Conservation (phyloP, 2,113 vertebrate genomes). For the Datnioides undecimradiatus region DNA sequence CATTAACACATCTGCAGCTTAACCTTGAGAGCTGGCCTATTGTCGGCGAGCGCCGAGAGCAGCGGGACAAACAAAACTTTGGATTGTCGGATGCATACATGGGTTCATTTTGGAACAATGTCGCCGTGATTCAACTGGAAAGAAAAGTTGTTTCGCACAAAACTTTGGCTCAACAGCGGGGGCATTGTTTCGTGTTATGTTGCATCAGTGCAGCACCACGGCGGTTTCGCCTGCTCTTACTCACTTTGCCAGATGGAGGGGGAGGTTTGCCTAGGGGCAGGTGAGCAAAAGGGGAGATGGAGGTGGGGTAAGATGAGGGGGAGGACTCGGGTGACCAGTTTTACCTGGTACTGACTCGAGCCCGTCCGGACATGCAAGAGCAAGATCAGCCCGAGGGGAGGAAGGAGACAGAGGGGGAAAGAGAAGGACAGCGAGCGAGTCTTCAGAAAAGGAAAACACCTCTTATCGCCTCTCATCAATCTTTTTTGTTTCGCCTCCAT, state of each 20-base stretch:
- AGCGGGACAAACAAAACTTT: conserved; percentile 71
- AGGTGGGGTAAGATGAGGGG: conserved; percentile 64
- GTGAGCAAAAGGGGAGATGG: conserved; percentile 76
- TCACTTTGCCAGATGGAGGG: conserved; percentile 62
- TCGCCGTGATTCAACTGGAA: conserved; percentile 41
- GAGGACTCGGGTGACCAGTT: conserved; percentile 82
- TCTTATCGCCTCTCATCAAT: conserved; percentile 29
- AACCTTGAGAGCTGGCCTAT: conserved; percentile 62
- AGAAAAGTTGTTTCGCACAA: conserved; percentile 52
- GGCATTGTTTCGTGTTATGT: conserved; percentile 65
- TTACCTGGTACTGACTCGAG: conserved; percentile 76
- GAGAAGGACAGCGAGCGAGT: conserved; percentile 45
- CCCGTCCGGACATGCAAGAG: conserved; percentile 76
- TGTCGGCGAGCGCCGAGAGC: conserved; percentile 49
- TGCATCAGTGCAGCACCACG: conserved; percentile 45
- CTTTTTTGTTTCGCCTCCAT: conserved; percentile 2
- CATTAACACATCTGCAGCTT: conserved; percentile 71
- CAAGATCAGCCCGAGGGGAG: conserved; percentile 54
- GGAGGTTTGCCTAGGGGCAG: conserved; percentile 67
- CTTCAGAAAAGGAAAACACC: conserved; percentile 51
- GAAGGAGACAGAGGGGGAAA: conserved; percentile 42
- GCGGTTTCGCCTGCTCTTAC: conserved; percentile 64
- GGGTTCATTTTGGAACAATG: conserved; percentile 54
- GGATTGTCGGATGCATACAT: conserved; percentile 41
- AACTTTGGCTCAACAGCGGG: conserved; percentile 63